phyloP scores from a whole-genome alignment of 2,113 vertebrate genomes.

The Danio rerio region GRCz12tu NC_133194.1:12536001-12536500 shows the following conservation, averaged over 20 bases:
- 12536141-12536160: too few species aligned
- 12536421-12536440: background rate
- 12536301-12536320: background rate
- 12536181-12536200: background rate
- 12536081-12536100: background rate
- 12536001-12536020: slow-evolving; percentile 83
- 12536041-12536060: slow-evolving; percentile 67
- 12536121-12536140: background rate
- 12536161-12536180: too few species aligned
- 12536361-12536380: background rate
- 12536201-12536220: background rate
- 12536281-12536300: background rate
- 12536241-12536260: background rate
- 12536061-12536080: background rate
- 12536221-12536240: background rate
- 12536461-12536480: background rate
- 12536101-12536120: background rate
- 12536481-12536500: background rate
- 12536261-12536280: background rate
- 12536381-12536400: background rate
- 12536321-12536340: background rate
- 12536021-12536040: slow-evolving; percentile 91
- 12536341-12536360: background rate
- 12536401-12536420: background rate
- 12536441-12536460: background rate